Evolutionary conservation across 2,113 vertebrate species (phyloP), one percentile per base, ranked within the genome.

Genomic region (Ctenodactylus gundi): DNA sequence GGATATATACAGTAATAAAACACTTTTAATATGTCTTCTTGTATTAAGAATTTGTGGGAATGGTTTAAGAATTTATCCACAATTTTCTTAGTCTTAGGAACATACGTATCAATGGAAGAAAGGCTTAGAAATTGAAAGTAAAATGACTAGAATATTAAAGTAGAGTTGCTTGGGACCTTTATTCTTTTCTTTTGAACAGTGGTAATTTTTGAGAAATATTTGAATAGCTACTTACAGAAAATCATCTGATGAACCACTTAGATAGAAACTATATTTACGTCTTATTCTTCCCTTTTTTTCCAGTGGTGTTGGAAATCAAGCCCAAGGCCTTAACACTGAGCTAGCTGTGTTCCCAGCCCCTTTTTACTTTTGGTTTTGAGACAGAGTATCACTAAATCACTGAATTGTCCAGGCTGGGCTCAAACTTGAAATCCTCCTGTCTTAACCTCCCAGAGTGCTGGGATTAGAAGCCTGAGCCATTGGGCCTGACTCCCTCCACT

Each of bases 31-130:
- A 3, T 49, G 11, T 70, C 25, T 51, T 83, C 80, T n/a, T 85
- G 21, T 41, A 13, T 84, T 75, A 70, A 81, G 80, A 89, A 70
- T 85, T 70, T 86, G 53, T 90, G 73, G 3, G 51, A 86, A 23
- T 34, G 20, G 15, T 64, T 64, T 25, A 87, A 39, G 80, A 88
- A 77, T 83, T 82, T 81, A 65, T n/a, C n/a, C n/a, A n/a, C 68
- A 55, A 51, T 67, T 94, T 93, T 88, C 49, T 78, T 92, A 90
- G 81, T 87, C 46, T 80, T 51, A 70, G 76, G 87, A 51, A 75
- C 25, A 67, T 31, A 36, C 83, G 12, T 81, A 80, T 29, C 29
- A 89, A 18, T 64, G 25, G 58, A 44, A 88, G 58, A 80, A 44
- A 78, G 68, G 36, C 46, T 78, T 95, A 85, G 70, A 92, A 31